phyloP scores from a whole-genome alignment of 2,888 invertebrate species.

The Serrognathus titanus region DNA sequence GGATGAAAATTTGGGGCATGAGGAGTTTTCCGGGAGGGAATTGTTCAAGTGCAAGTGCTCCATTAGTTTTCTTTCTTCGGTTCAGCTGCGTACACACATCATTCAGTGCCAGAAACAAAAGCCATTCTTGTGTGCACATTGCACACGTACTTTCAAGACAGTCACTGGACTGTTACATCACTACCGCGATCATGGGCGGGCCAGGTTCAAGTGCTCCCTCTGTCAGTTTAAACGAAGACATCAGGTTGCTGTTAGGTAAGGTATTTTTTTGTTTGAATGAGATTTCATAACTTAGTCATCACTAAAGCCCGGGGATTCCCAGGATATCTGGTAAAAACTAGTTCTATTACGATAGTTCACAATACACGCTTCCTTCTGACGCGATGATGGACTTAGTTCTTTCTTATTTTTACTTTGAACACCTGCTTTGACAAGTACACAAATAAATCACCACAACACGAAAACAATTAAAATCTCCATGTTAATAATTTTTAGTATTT shows the following conservation, averaged over 20 bases:
- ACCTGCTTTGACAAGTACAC: too few relatives aligned
- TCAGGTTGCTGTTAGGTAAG: slow-evolving; percentile 34
- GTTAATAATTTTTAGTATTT: too few relatives aligned
- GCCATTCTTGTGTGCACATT: slow-evolving; percentile 53
- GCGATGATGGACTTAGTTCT: too few relatives aligned
- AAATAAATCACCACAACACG: too few relatives aligned
- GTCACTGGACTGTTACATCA: slow-evolving; percentile 54
- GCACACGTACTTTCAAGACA: slow-evolving; percentile 49
- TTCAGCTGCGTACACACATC: slow-evolving; percentile 48
- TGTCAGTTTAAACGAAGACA: slow-evolving; percentile 50
- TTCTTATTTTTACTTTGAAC: too few relatives aligned
- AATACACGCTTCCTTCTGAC: too few relatives aligned
- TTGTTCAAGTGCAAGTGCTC: slow-evolving; percentile 55
- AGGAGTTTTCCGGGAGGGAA: slow-evolving; percentile 43
- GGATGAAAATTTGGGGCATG: slow-evolving; percentile 19
- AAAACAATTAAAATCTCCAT: too few relatives aligned
- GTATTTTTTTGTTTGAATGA: slow-evolving; percentile 5
- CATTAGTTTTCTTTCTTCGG: slow-evolving; percentile 39
- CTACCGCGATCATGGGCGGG: slow-evolving; percentile 57
- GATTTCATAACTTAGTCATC: too few relatives aligned
- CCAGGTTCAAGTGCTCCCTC: slow-evolving; percentile 58
- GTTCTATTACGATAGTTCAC: too few relatives aligned
- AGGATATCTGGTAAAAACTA: too few relatives aligned
- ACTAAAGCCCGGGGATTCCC: too few relatives aligned
- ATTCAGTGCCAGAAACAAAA: slow-evolving; percentile 22